These are phyloP conservation scores for Saguinus midas DNA, from an alignment of 2,113 vertebrate species.

Conservation along the genomic window DNA sequence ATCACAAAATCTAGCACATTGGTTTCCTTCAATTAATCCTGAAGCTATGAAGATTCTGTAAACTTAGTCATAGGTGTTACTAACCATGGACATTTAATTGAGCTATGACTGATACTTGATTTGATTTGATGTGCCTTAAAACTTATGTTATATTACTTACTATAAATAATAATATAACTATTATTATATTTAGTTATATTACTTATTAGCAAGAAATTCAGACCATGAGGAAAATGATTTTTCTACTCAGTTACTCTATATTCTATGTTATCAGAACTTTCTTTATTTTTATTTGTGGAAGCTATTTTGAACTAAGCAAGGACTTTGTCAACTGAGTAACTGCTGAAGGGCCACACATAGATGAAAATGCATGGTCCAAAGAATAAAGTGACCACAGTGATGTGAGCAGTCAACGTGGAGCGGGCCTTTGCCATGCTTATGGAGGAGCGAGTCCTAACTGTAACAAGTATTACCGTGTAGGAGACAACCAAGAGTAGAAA, in stretches of 20 bases:
- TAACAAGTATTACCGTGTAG: slow-evolving; percentile 65
- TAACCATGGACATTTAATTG: background rate
- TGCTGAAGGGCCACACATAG: slow-evolving; percentile 63
- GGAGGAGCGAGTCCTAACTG: slow-evolving; percentile 51
- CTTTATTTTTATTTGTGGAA: background rate
- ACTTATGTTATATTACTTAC: background rate
- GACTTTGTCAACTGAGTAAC: slow-evolving; percentile 68
- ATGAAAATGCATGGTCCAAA: slow-evolving; percentile 72
- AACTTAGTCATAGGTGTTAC: background rate
- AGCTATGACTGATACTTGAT: background rate
- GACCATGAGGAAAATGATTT: background rate
- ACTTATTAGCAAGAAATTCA: background rate
- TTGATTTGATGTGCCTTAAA: background rate
- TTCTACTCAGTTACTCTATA: background rate
- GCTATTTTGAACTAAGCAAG: background rate
- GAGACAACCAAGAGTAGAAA: slow-evolving; percentile 65
- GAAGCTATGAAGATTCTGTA: background rate
- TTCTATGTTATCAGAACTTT: background rate
- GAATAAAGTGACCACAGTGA: slow-evolving; percentile 67
- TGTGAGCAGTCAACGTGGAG: slow-evolving; percentile 59
- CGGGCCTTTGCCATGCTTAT: slow-evolving; percentile 61
- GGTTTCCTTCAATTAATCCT: background rate
- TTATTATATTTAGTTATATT: too few relatives aligned
- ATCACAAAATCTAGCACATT: background rate
- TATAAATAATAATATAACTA: too few relatives aligned